phyloP scores from a whole-genome alignment of 2,113 vertebrate species.

The Ailuropoda melanoleuca region DNA sequence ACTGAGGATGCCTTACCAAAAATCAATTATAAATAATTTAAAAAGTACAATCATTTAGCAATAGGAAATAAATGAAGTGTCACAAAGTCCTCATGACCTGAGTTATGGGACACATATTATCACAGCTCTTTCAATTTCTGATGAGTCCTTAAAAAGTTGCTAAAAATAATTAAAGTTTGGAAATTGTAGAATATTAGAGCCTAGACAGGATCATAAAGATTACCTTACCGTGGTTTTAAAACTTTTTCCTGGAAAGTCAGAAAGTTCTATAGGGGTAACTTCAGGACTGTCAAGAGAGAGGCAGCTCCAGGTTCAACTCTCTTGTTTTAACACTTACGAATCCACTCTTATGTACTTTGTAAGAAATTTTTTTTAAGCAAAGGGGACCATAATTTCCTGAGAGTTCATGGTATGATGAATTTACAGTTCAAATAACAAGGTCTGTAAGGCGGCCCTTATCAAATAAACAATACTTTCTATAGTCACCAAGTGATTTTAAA shows the following conservation, averaged over 20 bases:
- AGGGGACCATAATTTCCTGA: neutral
- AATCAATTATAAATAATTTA: neutral
- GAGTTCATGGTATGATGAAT: neutral
- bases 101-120: neutral
- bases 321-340: neutral
- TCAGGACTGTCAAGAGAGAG: neutral
- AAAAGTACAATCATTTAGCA: neutral
- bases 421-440: constrained; percentile 15
- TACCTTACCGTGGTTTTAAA: constrained; percentile 3
- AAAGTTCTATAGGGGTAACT: neutral
- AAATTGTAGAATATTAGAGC: neutral
- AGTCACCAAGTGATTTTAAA: neutral
- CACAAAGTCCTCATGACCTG: neutral
- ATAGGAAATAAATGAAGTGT: neutral
- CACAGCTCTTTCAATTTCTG: neutral
- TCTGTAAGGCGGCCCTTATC: neutral
- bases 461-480: neutral
- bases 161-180: neutral
- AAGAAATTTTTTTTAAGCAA: neutral
- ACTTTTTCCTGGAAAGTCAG: neutral
- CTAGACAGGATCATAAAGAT: constrained; percentile 8
- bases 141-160: neutral
- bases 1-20: constrained; percentile 7
- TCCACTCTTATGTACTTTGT: neutral
- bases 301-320: neutral